Base-by-base conservation (phyloP, 2,113 vertebrate genomes). In the Leptocoma aspasia region DNA sequence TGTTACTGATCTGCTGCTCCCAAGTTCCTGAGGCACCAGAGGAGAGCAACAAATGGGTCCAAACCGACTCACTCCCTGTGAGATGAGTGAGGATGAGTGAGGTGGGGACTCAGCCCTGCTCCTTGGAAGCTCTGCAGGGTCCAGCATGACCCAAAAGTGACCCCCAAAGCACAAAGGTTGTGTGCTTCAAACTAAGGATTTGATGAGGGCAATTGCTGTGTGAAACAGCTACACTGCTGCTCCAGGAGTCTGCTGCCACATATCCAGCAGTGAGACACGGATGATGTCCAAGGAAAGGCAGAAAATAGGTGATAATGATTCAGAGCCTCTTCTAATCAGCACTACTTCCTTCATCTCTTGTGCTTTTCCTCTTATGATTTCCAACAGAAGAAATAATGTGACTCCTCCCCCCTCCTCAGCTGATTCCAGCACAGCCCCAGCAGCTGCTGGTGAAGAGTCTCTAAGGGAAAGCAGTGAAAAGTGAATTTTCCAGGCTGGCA, bases 1-100 rank as follows among this genome's bases (percentile, higher is more conserved):
- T 52, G 79, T 56, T 53, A 69, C 64, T 70, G 90, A 94, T 88
- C 93, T 53, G 69, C 86, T 86, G 68, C 85, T 93, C 82, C 86
- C 7, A 1, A 35, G 65, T 1, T 76, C 75, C 90, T 3, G 37
- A 86, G 82, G 73, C 81, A 44, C 65, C 39, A 15, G 61, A 33
- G 60, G 75, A 35, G 35, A 64, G 71, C 77, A 37, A 64, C 61
- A 22, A 59, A 37, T 0, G 2, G 37, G 13, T 45, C 35, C 49
- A 21, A 17, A 26, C 2, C 2, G 60, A n/a, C 41, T 77, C 47
- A 3, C 10, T 56, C 16, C 10, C 0, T 1, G 0, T 21, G 76
- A 27, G 49, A 5, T 11, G 52, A 37, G 52, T 28, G 9, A 1
- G 35, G 28, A n/a, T n/a, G n/a, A n/a, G n/a, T n/a, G n/a, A n/a